Conservation (phyloP, 35 echinoderm and acorn worm genomes). For the Hemicentrotus pulcherrimus region DNA sequence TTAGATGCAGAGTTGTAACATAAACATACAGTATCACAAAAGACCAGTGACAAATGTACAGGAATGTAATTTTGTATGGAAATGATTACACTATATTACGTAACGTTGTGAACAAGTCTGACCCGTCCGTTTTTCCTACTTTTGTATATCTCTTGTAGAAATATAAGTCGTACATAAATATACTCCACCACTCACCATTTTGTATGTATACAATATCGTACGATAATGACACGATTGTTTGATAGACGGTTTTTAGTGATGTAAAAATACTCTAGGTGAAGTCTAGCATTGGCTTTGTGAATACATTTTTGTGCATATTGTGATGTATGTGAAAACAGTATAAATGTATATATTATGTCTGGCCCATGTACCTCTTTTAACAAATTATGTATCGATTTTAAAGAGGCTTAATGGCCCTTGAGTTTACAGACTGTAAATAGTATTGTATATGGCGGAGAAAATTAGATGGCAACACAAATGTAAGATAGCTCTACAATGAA, state of each 20-base stretch:
- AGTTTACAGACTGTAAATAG: background rate
- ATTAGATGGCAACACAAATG: background rate
- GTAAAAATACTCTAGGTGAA: background rate
- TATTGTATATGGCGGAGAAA: background rate
- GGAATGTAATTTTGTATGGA: conserved; percentile 21
- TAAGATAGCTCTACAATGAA: background rate
- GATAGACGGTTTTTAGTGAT: background rate
- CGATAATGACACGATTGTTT: background rate
- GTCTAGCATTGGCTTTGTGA: background rate
- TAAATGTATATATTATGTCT: background rate
- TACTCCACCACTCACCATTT: background rate
- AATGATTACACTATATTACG: conserved; percentile 13
- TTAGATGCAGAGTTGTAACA: background rate
- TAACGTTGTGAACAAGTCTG: conserved; percentile 9
- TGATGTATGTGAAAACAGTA: background rate
- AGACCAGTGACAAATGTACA: conserved; percentile 8
- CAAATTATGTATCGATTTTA: background rate
- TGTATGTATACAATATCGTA: background rate
- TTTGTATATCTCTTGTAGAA: conserved; percentile 36
- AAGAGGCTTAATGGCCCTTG: background rate
- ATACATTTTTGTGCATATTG: background rate
- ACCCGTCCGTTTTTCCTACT: conserved; percentile 47
- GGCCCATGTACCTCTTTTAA: background rate
- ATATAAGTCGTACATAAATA: background rate
- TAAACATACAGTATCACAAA: background rate